Percentiles rank a stretch among this genome's conserved stretches.
Evolutionary conservation across 1,140 invertebrate genomes (phyloP).

Genomic region (Leptinotarsa defecta): DNA sequence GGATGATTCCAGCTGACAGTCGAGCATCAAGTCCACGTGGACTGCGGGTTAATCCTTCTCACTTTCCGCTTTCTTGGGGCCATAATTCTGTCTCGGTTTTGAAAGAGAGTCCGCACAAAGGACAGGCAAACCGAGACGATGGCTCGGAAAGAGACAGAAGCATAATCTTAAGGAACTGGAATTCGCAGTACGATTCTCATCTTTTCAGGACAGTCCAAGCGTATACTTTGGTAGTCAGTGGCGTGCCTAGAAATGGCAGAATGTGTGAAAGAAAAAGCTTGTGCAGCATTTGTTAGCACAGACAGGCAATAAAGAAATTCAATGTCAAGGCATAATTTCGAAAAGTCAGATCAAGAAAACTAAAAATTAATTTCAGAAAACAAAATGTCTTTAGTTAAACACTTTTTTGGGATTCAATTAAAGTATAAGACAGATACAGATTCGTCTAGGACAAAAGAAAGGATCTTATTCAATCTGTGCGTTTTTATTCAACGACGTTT

Average conservation of each 20-base stretch:
- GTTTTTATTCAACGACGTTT: too few species aligned
- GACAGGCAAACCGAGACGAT: constrained; percentile 23
- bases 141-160: constrained; percentile 37
- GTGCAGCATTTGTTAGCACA: background rate
- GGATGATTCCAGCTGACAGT: constrained; percentile 39
- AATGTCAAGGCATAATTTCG: too few species aligned
- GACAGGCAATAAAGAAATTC: too few species aligned
- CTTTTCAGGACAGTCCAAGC: constrained; percentile 53
- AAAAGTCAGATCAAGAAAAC: too few species aligned
- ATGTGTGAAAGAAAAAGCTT: background rate
- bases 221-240: constrained; percentile 44
- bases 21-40: constrained; percentile 50
- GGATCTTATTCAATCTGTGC: too few species aligned
- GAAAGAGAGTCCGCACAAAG: constrained; percentile 33
- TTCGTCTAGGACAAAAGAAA: too few species aligned
- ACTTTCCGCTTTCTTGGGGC: constrained; percentile 29
- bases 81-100: constrained; percentile 44
- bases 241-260: constrained; percentile 7
- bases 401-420: too few species aligned
- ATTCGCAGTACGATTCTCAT: constrained; percentile 53
- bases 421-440: too few species aligned
- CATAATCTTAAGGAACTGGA: constrained; percentile 51
- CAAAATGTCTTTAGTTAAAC: too few species aligned
- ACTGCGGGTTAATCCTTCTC: constrained; percentile 44
- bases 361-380: too few species aligned